Conservation (phyloP, 2,797 vertebrate species). For the Sebastes cheni region DNA sequence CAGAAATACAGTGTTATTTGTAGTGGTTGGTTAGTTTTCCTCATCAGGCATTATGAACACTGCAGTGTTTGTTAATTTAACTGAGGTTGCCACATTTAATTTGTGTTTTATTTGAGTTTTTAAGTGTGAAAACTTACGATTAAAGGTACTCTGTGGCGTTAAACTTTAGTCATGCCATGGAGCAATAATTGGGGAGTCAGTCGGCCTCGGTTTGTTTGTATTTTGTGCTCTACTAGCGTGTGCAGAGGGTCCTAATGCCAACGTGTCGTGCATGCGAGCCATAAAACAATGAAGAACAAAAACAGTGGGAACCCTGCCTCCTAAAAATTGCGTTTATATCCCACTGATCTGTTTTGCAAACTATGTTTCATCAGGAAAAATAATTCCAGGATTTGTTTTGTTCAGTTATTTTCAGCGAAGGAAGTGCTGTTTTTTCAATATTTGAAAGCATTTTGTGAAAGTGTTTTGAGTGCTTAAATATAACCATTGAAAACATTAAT, state of each 20-base stretch:
- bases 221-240: background rate
- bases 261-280: background rate
- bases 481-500: background rate
- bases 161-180: background rate
- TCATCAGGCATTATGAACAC: background rate
- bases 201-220: background rate
- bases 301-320: background rate
- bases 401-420: background rate
- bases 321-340: background rate
- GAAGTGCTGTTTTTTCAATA: background rate
- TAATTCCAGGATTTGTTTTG: background rate
- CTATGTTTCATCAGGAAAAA: background rate
- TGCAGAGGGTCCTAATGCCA: background rate
- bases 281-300: background rate
- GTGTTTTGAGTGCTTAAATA: background rate
- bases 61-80: background rate
- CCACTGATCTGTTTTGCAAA: background rate
- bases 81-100: background rate
- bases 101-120: background rate
- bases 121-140: background rate
- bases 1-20: background rate
- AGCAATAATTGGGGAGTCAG: background rate
- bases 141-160: background rate
- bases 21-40: background rate
- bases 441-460: background rate